phyloP scores from a whole-genome alignment of 2,888 invertebrate genomes.

The Lepidonotus clava region DNA sequence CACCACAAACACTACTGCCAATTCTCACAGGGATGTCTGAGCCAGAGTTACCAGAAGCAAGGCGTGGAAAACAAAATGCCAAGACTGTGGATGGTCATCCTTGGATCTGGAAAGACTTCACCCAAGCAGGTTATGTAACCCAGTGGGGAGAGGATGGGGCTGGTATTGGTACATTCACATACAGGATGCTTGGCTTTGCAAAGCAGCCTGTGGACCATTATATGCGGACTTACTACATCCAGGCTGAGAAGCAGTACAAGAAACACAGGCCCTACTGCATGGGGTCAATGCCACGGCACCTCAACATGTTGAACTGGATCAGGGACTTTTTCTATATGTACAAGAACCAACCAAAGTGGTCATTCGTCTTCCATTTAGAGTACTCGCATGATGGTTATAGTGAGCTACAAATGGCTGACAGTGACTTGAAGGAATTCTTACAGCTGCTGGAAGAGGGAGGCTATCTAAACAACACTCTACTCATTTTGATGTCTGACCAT shows the following conservation, averaged over 20 bases:
- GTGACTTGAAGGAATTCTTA: constrained; percentile 84
- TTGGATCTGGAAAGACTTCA: constrained; percentile 91
- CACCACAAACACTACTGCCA: constrained; percentile 48
- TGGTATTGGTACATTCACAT: constrained; percentile 91
- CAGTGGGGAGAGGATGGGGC: constrained; percentile 93
- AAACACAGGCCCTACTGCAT: constrained; percentile 82
- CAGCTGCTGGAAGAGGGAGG: constrained; percentile 65
- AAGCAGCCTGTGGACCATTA: constrained; percentile 93
- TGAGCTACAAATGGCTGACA: constrained; percentile 85
- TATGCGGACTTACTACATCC: constrained; percentile 84
- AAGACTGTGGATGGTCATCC: constrained; percentile 88
- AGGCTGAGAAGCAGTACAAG: neutral
- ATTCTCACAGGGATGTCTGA: constrained; percentile 51
- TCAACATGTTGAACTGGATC: constrained; percentile 78
- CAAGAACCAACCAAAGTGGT: constrained; percentile 87
- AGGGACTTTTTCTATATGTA: constrained; percentile 84
- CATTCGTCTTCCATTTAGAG: constrained; percentile 93
- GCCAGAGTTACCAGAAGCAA: constrained; percentile 50
- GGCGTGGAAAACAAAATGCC: constrained; percentile 82
- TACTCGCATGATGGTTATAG: constrained; percentile 92
- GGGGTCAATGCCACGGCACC: constrained; percentile 87
- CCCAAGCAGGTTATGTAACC: constrained; percentile 82
- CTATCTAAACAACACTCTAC: constrained; percentile 86
- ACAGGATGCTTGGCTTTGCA: constrained; percentile 88
- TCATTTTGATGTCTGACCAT: constrained; percentile 95